phyloP scores from a whole-genome alignment of 2,888 invertebrate genomes.

The Acanthosepion pharaonis region DNA sequence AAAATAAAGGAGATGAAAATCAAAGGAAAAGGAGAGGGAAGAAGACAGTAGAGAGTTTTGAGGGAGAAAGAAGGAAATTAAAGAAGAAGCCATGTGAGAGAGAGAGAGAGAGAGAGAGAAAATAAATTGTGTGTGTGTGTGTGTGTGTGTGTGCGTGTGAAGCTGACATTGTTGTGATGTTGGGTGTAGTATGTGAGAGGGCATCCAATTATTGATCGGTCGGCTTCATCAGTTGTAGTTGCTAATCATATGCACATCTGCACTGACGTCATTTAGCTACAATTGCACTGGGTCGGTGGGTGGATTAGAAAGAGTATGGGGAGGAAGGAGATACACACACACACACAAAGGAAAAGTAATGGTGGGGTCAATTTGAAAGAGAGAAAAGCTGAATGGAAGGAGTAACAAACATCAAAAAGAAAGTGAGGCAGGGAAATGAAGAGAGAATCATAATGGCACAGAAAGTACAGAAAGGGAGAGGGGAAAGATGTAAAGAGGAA shows the following conservation, averaged over 20 bases:
- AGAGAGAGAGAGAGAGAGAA: not conserved
- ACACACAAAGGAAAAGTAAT: not conserved
- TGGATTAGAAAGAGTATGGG: not conserved
- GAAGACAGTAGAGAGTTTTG: slow-evolving; percentile 40
- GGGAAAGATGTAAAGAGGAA: not conserved
- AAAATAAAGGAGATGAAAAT: not conserved
- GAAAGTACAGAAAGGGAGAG: slow-evolving; percentile 25
- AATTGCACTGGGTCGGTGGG: not conserved
- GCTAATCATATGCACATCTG: slow-evolving; percentile 22
- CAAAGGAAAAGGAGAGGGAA: not conserved
- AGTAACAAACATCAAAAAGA: not conserved
- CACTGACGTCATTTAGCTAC: slow-evolving; percentile 35
- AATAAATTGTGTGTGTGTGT: not conserved
- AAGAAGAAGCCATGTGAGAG: not conserved
- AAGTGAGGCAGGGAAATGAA: not conserved
- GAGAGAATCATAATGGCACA: not conserved
- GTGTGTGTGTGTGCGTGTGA: not conserved
- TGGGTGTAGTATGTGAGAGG: slow-evolving; percentile 40
- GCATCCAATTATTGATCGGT: slow-evolving; percentile 34
- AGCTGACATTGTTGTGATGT: slow-evolving; percentile 40
- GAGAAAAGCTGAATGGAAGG: not conserved
- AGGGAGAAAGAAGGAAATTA: slow-evolving; percentile 23
- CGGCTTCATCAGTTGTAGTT: slow-evolving; percentile 15
- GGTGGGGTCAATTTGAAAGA: not conserved
- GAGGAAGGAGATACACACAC: slow-evolving; percentile 13